Conservation (phyloP, 1,140 invertebrate species). For the Coenobita brevimanus region DNA sequence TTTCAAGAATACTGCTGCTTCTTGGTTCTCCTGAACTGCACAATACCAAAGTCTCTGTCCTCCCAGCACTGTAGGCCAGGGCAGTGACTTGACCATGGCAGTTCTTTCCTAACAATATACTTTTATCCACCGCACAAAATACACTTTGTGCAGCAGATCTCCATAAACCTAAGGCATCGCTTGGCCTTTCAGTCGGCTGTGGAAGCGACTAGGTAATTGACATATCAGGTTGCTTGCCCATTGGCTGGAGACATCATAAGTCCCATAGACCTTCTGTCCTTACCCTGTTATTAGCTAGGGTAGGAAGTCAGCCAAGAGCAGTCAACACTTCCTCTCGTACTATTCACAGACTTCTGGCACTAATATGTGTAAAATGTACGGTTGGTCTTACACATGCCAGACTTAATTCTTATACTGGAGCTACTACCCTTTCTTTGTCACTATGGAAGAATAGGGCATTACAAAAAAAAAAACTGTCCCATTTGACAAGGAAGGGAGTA, state of each 20-base stretch:
- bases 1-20: slow-evolving; percentile 63
- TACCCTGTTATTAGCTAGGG: neutral
- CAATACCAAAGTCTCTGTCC: slow-evolving; percentile 59
- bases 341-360: neutral
- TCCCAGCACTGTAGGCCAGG: neutral
- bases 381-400: slow-evolving; percentile 60
- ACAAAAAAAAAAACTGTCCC: too few relatives aligned
- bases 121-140: neutral
- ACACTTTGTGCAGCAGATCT: too few relatives aligned
- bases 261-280: too few relatives aligned
- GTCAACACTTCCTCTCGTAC: neutral
- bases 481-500: too few relatives aligned
- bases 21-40: slow-evolving; percentile 54
- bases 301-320: neutral
- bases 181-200: neutral
- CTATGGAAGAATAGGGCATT: too few relatives aligned
- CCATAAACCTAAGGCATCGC: neutral
- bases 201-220: too few relatives aligned
- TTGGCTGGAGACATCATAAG: too few relatives aligned
- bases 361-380: too few relatives aligned
- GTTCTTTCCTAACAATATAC: slow-evolving; percentile 32
- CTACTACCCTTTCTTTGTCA: too few relatives aligned
- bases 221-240: neutral
- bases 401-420: slow-evolving; percentile 25
- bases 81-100: slow-evolving; percentile 67